Evolutionary conservation across 2,113 vertebrate genomes (phyloP).

Genomic region (Malurus cyaneus): DNA sequence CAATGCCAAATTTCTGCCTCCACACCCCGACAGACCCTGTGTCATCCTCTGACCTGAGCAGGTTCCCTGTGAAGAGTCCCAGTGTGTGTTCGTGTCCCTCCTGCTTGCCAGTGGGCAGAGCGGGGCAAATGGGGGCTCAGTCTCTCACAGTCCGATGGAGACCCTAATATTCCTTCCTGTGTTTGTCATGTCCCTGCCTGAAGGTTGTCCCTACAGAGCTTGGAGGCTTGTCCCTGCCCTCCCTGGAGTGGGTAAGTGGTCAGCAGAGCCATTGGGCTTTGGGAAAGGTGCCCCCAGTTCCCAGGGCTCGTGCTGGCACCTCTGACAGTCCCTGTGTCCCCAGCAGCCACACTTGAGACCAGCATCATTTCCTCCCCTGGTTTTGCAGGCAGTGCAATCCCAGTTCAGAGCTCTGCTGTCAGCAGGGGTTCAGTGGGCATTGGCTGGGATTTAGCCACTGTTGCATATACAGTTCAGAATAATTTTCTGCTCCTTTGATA

Average conservation of each 20-base stretch:
- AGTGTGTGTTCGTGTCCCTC: neutral
- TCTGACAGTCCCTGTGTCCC: neutral
- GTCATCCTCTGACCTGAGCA: neutral
- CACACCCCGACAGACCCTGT: neutral
- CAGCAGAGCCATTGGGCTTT: neutral
- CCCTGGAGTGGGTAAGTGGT: neutral
- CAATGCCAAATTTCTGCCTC: too few relatives aligned
- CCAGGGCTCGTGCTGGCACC: neutral
- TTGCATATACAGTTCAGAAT: constrained; percentile 53
- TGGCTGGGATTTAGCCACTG: neutral
- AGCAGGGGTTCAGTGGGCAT: neutral
- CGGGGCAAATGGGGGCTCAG: neutral
- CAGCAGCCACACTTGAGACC: neutral
- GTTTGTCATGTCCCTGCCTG: neutral
- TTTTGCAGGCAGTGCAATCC: neutral
- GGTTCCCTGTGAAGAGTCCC: neutral
- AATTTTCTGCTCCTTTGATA: constrained; percentile 36
- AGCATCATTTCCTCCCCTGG: neutral
- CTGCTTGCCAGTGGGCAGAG: neutral
- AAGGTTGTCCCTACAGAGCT: neutral
- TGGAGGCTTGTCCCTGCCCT: neutral
- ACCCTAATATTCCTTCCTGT: neutral
- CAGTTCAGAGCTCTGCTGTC: neutral
- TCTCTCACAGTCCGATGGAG: neutral
- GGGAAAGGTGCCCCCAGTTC: neutral